These are phyloP conservation scores for Anguilla megastoma DNA, from an alignment of 2,797 vertebrate genomes.

Conservation along the genomic window DNA sequence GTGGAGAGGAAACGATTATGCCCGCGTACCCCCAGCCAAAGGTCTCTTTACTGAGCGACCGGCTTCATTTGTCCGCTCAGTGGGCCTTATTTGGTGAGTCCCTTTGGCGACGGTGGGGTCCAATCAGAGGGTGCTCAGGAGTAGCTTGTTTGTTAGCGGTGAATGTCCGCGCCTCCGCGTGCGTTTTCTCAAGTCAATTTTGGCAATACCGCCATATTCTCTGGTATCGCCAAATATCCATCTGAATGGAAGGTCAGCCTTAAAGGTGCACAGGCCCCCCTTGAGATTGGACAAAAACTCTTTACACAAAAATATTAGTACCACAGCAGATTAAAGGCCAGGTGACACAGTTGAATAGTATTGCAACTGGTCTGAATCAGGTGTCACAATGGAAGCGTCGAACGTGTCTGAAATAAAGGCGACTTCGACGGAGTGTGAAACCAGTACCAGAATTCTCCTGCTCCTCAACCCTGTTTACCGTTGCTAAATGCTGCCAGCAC, in stretches of 20 bases:
- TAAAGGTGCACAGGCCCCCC: too few relatives aligned
- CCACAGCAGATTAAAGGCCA: not conserved
- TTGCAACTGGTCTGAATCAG: not conserved
- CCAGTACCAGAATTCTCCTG: not conserved
- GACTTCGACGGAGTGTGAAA: not conserved
- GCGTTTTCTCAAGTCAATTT: not conserved
- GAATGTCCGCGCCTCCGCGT: not conserved
- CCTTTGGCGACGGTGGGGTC: not conserved
- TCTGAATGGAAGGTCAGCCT: not conserved
- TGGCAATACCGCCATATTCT: too few relatives aligned
- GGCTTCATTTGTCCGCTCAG: not conserved
- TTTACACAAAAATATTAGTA: not conserved
- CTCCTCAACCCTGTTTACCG: not conserved
- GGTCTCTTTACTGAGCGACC: too few relatives aligned
- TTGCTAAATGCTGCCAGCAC: not conserved
- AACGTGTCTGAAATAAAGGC: not conserved
- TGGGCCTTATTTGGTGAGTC: not conserved
- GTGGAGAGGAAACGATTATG: slow-evolving; percentile 52
- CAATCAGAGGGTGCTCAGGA: not conserved
- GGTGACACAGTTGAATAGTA: not conserved
- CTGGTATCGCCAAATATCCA: not conserved
- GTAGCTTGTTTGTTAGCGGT: not conserved
- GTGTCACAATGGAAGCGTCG: not conserved
- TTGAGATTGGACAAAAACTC: not conserved
- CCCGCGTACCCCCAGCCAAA: not conserved